Evolutionary conservation across 2,113 vertebrate genomes (phyloP).

Genomic region (Chaetorhynchus papuensis): DNA sequence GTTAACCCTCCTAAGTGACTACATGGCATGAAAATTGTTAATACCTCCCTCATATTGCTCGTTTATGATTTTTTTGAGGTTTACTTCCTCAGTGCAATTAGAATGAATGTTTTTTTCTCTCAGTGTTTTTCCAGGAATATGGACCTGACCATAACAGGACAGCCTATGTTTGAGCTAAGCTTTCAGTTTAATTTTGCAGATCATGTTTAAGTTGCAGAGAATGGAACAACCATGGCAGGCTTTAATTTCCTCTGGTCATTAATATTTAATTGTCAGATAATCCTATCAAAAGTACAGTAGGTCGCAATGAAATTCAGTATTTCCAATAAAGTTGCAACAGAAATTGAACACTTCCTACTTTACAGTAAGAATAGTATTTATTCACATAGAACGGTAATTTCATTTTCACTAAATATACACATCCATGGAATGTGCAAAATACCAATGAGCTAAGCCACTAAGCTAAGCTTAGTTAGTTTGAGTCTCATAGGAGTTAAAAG

Average conservation of each 20-base stretch:
- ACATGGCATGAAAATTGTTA: background rate
- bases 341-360: background rate
- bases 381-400: background rate
- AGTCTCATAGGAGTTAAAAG: background rate
- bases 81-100: background rate
- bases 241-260: background rate
- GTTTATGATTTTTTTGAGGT: background rate
- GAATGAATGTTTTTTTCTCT: background rate
- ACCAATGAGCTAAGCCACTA: background rate
- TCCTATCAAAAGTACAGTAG: background rate
- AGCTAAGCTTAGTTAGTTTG: background rate
- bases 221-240: background rate
- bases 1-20: background rate
- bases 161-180: background rate
- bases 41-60: background rate
- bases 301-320: background rate
- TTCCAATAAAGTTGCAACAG: background rate
- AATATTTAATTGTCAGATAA: constrained; percentile 1
- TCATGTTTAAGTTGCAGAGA: background rate
- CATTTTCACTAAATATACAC: background rate
- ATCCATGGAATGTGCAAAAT: background rate
- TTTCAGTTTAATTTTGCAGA: background rate
- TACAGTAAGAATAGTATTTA: background rate
- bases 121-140: background rate
- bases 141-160: background rate